Conservation (phyloP, 2,888 invertebrate genomes). For the Portevinia maculata region DNA sequence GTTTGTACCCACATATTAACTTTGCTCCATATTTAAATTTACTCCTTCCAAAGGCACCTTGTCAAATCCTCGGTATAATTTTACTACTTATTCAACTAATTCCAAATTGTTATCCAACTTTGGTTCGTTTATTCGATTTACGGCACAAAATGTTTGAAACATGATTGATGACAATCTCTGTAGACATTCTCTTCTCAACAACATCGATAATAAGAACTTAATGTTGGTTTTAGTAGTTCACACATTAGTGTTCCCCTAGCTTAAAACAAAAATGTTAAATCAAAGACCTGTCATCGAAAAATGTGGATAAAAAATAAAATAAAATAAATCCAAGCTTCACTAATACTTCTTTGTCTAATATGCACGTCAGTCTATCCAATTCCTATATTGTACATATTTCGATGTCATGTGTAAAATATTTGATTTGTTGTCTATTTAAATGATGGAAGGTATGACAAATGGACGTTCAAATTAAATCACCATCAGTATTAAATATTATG, state of each 20-base stretch:
- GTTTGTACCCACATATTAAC: no score
- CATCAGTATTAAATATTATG: constrained; percentile 8
- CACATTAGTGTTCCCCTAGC: constrained; percentile 45
- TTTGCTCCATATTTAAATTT: no score
- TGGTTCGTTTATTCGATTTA: neutral
- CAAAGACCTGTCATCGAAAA: constrained; percentile 45
- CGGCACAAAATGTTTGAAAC: neutral
- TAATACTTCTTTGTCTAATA: constrained; percentile 25
- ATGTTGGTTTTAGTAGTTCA: constrained; percentile 44
- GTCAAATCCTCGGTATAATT: no score
- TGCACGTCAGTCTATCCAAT: constrained; percentile 15
- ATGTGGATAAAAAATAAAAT: constrained; percentile 1
- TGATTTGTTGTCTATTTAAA: constrained; percentile 63
- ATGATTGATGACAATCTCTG: constrained; percentile 17
- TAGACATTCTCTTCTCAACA: neutral
- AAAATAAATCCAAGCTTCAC: constrained; percentile 3
- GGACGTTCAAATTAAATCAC: constrained; percentile 11
- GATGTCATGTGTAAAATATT: constrained; percentile 45
- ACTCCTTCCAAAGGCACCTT: no score
- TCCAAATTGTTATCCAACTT: no score
- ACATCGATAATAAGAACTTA: neutral
- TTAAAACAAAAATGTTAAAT: constrained; percentile 39
- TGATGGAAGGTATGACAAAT: constrained; percentile 60
- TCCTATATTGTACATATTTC: constrained; percentile 38
- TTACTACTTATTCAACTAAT: no score